Base-by-base conservation (phyloP, 1,140 invertebrate genomes). In the Schlechtendalia chinensis region DNA sequence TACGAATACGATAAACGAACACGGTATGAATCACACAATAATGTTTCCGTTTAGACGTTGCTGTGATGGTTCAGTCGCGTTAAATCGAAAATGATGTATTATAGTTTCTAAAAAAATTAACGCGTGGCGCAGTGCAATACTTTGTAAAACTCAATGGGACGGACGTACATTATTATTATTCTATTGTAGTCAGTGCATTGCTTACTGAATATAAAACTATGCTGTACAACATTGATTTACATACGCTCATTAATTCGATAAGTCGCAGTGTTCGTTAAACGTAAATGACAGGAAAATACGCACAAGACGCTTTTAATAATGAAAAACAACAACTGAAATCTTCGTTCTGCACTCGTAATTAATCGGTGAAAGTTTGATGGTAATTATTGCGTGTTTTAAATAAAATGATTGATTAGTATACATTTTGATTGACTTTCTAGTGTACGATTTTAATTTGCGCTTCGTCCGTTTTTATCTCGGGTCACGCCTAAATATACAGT, bases 361-460 rank as follows among this genome's bases (percentile, higher is more conserved):
- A 67, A 5, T 22, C 32, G 14, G 32, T 19, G 32, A 45, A 45
- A 67, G 32, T 24, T 69, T 45, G 22, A 69, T 47, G 5, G 2
- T 69, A 6, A 58, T 58, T 69, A 47, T 47, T 47, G n/a, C 24
- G 22, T 24, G 14, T 24, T 24, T 69, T 47, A 17, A 69, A 17
- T 12, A 45, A 45, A 47, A 67, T 45, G 63, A 69, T 69, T 69
- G 65, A 47, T 69, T 22, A 47, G 19, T 47, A 0, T 69, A 47
- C 6, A 69, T 47, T 69, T 69, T 69, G 39, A 69, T 69, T 6
- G 17, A 47, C 65, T 69, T 47, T 69, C 65, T 47, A 69, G 67
- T 50, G 47, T 3, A 47, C 6, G 22, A 69, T 69, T 69, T 24
- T 17, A 69, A 50, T 50, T 69, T 50, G n/a, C 22, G 22, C 47